Evolutionary conservation across 2,888 invertebrate genomes (phyloP), one percentile per base, ranked within the genome.

Genomic region (Brachypalpus laphriformis): DNA sequence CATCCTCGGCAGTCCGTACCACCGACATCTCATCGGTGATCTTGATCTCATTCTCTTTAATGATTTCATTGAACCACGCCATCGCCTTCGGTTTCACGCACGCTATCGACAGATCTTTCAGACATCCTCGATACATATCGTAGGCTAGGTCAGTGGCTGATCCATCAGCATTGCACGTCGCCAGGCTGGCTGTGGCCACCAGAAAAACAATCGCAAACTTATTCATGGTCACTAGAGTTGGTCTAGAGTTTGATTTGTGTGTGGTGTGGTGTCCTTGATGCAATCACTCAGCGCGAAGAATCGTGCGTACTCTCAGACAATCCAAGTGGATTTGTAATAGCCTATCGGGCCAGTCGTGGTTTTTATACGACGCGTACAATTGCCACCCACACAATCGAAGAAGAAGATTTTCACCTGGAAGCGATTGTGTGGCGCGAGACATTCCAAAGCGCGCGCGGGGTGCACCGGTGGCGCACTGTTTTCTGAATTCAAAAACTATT

Each of bases 1-100:
- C 92, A 14, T 89, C 86, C n/a, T 34, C 76, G 51, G 92, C 93
- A 54, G 95, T 95, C 89, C 94, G 95, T 22, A 96, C 93, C 87
- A 97, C 93, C 11, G 95, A 93, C 74, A 97, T 92, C 89, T 96
- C 95, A n/a, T 96, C 94, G 5, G 96, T 96, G 86, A 97, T 94
- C 81, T 93, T 94, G 87, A 97, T 95, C 89, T 94, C 94, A 74
- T 95, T 95, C 88, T 95, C 93, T 88, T 94, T 93, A 18, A 94
- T 92, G 2, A 95, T 95, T 80, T 93, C 93, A 87, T 94, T 95
- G 88, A 96, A 93, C 95, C 96, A 97, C 87, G 94, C 93, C 89
- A 97, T 91, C 54, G 96, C 94, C 91, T 96, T 96, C 7, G 96
- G 96, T 89, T 95, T 95, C 70, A 96, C 95, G 92, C 97, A 97